These are phyloP conservation scores for Scytalopus superciliaris DNA, from an alignment of 2,113 vertebrate genomes.

Conservation along the genomic window DNA sequence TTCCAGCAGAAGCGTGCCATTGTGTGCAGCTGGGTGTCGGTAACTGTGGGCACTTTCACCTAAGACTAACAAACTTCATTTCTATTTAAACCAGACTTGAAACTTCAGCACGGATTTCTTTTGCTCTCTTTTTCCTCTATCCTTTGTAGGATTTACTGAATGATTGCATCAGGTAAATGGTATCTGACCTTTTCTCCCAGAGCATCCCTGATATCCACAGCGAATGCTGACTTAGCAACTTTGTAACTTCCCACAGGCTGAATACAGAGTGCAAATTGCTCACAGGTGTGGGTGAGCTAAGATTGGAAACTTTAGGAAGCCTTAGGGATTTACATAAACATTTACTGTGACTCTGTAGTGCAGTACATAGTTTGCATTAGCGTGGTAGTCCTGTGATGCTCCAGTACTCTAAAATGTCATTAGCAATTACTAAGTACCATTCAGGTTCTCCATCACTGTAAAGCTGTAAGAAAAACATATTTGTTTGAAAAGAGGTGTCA, in stretches of 20 bases:
- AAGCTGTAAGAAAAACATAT: not conserved
- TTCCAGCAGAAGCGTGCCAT: not conserved
- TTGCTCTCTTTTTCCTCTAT: not conserved
- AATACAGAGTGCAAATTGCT: not conserved
- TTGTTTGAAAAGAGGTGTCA: not conserved
- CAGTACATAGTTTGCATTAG: not conserved
- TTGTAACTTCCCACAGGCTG: not conserved
- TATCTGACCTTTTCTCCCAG: not conserved
- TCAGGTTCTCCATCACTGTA: not conserved
- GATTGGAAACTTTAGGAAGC: not conserved
- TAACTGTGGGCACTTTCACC: not conserved
- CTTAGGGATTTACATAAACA: not conserved
- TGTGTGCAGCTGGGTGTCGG: not conserved
- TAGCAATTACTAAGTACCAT: not conserved
- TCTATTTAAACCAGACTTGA: not conserved
- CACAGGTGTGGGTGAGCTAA: not conserved
- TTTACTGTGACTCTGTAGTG: not conserved
- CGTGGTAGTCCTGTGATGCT: not conserved
- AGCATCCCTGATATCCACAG: not conserved
- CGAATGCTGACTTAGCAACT: not conserved
- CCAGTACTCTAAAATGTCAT: not conserved
- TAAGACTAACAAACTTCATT: not conserved
- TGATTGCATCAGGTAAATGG: rapidly evolving
- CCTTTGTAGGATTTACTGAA: not conserved
- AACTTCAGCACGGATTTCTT: not conserved